phyloP scores from a whole-genome alignment of 2,888 invertebrate species.

The Balanococcus diminutus region DNA sequence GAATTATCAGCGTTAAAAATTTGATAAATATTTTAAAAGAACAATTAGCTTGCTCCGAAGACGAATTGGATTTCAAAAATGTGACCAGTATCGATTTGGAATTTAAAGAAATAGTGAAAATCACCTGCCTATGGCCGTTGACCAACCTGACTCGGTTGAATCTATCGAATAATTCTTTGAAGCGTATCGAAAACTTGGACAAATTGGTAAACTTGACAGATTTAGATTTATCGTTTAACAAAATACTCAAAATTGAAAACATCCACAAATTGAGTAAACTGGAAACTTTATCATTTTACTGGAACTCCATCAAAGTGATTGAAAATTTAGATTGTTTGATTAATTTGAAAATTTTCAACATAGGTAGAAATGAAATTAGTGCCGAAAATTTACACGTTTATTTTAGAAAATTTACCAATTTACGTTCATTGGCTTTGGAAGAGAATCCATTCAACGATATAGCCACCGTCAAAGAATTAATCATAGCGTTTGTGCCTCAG shows the following conservation, averaged over 20 bases:
- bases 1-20: conserved; percentile 40
- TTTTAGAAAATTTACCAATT: conserved; percentile 39
- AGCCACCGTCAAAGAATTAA: not conserved
- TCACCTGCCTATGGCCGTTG: conserved; percentile 47
- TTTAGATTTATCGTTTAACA: conserved; percentile 43
- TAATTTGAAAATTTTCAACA: conserved; percentile 26
- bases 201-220: not conserved
- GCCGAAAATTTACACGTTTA: not conserved
- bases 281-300: not conserved
- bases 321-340: conserved; percentile 40
- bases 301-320: not conserved
- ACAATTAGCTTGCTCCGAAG: conserved; percentile 1
- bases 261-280: not conserved
- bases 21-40: conserved; percentile 12
- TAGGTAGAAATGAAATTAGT: conserved; percentile 18
- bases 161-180: conserved; percentile 7
- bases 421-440: conserved; percentile 10
- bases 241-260: conserved; percentile 45
- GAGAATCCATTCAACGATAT: conserved; percentile 26
- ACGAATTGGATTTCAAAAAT: conserved; percentile 33
- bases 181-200: conserved; percentile 45
- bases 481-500: conserved; percentile 40
- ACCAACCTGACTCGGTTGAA: conserved; percentile 27
- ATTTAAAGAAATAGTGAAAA: conserved; percentile 27
- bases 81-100: conserved; percentile 22